Percentiles rank a stretch among this genome's conserved stretches.
These are phyloP conservation scores for Tauraco hartlaubi DNA, from an alignment of 2,797 vertebrate genomes.

Conservation along the genomic window DNA sequence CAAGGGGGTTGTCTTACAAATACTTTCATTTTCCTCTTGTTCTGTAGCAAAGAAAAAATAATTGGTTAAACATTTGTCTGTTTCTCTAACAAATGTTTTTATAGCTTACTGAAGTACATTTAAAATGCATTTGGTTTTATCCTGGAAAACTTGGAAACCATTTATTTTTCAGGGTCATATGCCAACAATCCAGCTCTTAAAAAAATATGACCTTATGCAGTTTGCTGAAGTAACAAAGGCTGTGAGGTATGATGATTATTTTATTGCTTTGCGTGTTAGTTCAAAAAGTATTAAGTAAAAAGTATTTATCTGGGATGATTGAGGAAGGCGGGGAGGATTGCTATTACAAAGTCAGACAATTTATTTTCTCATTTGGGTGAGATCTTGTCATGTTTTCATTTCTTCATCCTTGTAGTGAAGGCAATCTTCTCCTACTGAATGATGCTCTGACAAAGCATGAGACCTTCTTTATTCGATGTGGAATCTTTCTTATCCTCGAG, in stretches of 20 bases:
- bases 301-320: neutral
- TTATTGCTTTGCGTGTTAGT: neutral
- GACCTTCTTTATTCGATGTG: constrained; percentile 97
- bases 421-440: constrained; percentile 93
- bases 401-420: constrained; percentile 84
- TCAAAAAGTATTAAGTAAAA: neutral
- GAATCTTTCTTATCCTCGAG: constrained; percentile 98
- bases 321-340: neutral
- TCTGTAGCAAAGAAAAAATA: neutral
- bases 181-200: constrained; percentile 92
- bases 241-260: constrained; percentile 85
- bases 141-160: neutral
- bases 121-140: neutral
- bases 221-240: constrained; percentile 94
- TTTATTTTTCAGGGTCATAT: constrained; percentile 91
- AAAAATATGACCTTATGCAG: constrained; percentile 96
- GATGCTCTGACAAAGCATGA: constrained; percentile 93
- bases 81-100: neutral
- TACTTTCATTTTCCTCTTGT: neutral
- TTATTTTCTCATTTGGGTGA: neutral
- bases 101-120: neutral
- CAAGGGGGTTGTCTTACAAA: neutral
- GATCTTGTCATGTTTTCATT: neutral
- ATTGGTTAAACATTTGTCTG: neutral
- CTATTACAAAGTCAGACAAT: neutral